Conservation (phyloP, 2,113 vertebrate genomes). For the Phalacrocorax brasilianus region DNA sequence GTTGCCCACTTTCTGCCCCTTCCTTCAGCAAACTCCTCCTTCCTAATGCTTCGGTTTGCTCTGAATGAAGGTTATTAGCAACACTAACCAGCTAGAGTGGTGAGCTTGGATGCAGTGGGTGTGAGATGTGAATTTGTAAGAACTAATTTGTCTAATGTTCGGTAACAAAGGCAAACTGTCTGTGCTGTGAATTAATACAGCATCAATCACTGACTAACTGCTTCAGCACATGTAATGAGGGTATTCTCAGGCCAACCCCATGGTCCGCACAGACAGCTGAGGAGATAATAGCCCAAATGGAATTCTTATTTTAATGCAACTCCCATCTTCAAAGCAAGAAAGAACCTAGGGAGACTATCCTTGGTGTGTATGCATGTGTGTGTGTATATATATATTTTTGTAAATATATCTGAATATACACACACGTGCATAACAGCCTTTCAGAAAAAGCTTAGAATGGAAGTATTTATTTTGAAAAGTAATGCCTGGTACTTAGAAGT, state of each 20-base stretch:
- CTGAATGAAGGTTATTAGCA: constrained; percentile 68
- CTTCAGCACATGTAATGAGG: constrained; percentile 72
- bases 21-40: constrained; percentile 28
- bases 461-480: neutral
- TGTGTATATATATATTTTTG: fast-evolving
- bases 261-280: constrained; percentile 69
- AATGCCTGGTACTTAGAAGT: neutral
- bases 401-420: neutral
- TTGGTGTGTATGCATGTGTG: neutral
- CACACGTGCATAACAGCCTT: neutral
- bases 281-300: constrained; percentile 52
- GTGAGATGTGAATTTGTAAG: constrained; percentile 72
- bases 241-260: constrained; percentile 64
- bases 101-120: constrained; percentile 2
- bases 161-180: constrained; percentile 78
- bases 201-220: constrained; percentile 86
- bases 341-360: constrained; percentile 46
- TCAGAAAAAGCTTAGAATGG: constrained; percentile 7
- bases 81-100: constrained; percentile 56
- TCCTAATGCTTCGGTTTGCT: neutral
- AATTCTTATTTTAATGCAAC: constrained; percentile 71
- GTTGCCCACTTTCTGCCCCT: neutral
- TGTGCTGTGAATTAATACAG: constrained; percentile 72
- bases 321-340: constrained; percentile 63
- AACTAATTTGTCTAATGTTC: constrained; percentile 87